Percentiles rank a stretch among this genome's conserved stretches.
phyloP scores from a whole-genome alignment of 1,140 invertebrate species.

The Bemisia tabaci region DNA sequence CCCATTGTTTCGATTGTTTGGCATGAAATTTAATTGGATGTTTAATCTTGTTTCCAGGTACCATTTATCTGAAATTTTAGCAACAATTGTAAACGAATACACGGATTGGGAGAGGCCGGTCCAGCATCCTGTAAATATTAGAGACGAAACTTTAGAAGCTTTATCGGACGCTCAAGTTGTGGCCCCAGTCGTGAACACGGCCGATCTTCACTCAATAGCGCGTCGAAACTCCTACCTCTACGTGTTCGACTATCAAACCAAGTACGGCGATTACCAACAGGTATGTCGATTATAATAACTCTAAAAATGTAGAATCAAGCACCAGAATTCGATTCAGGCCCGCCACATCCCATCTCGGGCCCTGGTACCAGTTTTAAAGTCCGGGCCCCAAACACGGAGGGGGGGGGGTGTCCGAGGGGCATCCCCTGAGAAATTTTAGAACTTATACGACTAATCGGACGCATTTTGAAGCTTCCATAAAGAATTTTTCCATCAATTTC shows the following conservation, averaged over 20 bases:
- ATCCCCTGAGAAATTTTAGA: no score
- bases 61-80: slow-evolving; percentile 67
- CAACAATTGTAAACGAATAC: slow-evolving; percentile 90
- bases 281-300: slow-evolving; percentile 36
- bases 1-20: no score
- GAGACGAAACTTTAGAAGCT: slow-evolving; percentile 86
- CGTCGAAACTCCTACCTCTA: slow-evolving; percentile 76
- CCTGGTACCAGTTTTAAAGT: no score
- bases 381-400: no score
- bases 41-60: slow-evolving; percentile 21
- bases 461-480: no score
- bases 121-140: slow-evolving; percentile 61
- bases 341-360: no score
- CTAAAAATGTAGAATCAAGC: no score
- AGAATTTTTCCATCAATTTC: no score
- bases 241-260: slow-evolving; percentile 88
- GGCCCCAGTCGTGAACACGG: slow-evolving; percentile 80
- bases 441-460: no score
- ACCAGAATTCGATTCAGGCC: no score
- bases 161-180: slow-evolving; percentile 87
- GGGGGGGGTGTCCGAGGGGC: no score
- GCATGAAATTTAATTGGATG: no score
- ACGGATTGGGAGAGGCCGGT: slow-evolving; percentile 91
- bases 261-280: slow-evolving; percentile 77
- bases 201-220: slow-evolving; percentile 76